phyloP scores from a whole-genome alignment of 2,113 vertebrate species.

The Mungos mungo region DNA sequence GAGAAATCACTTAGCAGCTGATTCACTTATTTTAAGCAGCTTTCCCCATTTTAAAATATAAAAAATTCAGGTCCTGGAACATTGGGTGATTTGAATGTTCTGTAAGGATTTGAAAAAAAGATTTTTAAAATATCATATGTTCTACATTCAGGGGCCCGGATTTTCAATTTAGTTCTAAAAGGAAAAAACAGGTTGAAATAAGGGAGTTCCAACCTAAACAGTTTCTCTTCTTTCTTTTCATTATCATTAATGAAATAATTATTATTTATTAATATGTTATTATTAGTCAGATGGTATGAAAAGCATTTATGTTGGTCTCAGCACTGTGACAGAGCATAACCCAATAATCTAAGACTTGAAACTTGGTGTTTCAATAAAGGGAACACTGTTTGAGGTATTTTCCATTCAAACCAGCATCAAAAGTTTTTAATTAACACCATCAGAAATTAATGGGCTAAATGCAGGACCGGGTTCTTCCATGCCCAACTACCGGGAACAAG shows the following conservation, averaged over 20 bases:
- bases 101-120: slow-evolving; percentile 67
- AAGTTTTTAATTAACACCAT: slow-evolving; percentile 87
- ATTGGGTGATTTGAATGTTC: slow-evolving; percentile 69
- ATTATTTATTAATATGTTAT: slow-evolving; percentile 8
- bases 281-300: slow-evolving; percentile 79
- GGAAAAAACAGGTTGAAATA: slow-evolving; percentile 71
- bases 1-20: slow-evolving; percentile 77
- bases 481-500: slow-evolving; percentile 78
- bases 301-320: slow-evolving; percentile 83
- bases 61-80: slow-evolving; percentile 70
- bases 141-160: slow-evolving; percentile 63
- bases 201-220: slow-evolving; percentile 50
- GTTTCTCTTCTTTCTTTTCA: slow-evolving; percentile 70
- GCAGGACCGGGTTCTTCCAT: slow-evolving; percentile 77
- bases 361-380: slow-evolving; percentile 80
- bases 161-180: slow-evolving; percentile 73
- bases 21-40: slow-evolving; percentile 79
- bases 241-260: neutral
- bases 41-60: slow-evolving; percentile 79
- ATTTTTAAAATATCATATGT: slow-evolving; percentile 35
- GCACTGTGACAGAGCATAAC: slow-evolving; percentile 80
- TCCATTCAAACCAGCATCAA: slow-evolving; percentile 84
- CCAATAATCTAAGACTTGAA: slow-evolving; percentile 84
- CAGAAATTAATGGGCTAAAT: slow-evolving; percentile 84
- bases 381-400: slow-evolving; percentile 84